Evolutionary conservation across 2,888 invertebrate species (phyloP).

Genomic region (Nephrotoma appendiculata): DNA sequence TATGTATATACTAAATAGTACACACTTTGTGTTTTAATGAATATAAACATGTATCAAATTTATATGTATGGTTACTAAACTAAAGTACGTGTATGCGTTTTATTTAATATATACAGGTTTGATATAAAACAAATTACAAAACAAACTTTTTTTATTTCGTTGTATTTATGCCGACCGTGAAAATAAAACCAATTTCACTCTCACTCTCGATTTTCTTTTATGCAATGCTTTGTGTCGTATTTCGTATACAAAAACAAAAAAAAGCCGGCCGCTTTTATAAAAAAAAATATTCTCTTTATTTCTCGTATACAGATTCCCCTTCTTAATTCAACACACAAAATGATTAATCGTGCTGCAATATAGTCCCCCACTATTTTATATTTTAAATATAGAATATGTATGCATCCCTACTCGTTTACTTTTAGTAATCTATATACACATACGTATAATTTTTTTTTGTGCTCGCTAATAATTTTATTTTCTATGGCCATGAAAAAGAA

Average conservation of each 20-base stretch:
- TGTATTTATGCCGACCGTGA: not conserved
- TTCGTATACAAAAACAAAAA: not conserved
- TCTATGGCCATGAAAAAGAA: constrained; percentile 3
- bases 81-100: not conserved
- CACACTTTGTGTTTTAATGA: not conserved
- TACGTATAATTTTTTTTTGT: not conserved
- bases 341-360: not conserved
- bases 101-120: not conserved
- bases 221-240: not conserved
- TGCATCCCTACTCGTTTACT: not conserved
- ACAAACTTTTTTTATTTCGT: not conserved
- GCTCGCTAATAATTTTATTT: not conserved
- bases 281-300: not conserved
- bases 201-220: not conserved
- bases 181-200: constrained; percentile 1
- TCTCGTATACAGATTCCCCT: not conserved
- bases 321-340: not conserved
- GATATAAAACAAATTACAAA: not conserved
- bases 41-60: not conserved
- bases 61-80: not conserved
- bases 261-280: not conserved
- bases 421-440: not conserved
- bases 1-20: not conserved
- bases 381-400: not conserved
- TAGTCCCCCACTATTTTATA: not conserved